A percentile compares a stretch with the other conserved stretches of the same genome.
Conservation (phyloP, 2,797 vertebrate species). For the Mormyrus hasselquistii region DNA sequence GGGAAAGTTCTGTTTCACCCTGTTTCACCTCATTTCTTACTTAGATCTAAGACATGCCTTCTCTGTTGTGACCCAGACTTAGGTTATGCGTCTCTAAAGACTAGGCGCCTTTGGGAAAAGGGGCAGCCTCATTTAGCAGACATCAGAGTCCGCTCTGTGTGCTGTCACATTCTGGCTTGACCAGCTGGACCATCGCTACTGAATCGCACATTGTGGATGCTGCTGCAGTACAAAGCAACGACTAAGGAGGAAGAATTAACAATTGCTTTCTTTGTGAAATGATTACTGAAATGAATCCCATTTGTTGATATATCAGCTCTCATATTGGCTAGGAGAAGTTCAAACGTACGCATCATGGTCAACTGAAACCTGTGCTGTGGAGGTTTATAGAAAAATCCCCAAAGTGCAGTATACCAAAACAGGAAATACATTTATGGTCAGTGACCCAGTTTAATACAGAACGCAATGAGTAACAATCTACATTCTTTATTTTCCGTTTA, state of each 20-base stretch:
- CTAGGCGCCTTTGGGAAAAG: background rate
- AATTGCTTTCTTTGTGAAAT: background rate
- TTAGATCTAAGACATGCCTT: background rate
- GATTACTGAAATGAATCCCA: background rate
- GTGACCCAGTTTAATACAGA: background rate
- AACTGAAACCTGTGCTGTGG: background rate
- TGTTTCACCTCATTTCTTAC: conserved; percentile 3
- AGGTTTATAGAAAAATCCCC: background rate
- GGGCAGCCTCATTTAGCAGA: background rate
- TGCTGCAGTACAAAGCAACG: background rate
- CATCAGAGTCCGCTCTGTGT: background rate
- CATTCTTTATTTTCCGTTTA: background rate
- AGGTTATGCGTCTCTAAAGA: background rate
- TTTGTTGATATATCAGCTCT: background rate
- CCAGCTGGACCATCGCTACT: conserved; percentile 17
- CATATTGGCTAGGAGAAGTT: background rate
- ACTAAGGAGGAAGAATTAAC: background rate
- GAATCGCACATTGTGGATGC: conserved; percentile 21
- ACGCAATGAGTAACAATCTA: background rate
- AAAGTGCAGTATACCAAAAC: background rate
- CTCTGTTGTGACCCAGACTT: background rate
- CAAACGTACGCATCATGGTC: background rate
- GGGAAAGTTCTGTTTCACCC: background rate
- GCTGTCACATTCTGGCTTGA: conserved; percentile 13
- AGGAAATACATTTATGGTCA: background rate